Percentiles rank a stretch among this genome's conserved stretches.
phyloP scores from a whole-genome alignment of 2,113 vertebrate species.

The Panurus biarmicus region DNA sequence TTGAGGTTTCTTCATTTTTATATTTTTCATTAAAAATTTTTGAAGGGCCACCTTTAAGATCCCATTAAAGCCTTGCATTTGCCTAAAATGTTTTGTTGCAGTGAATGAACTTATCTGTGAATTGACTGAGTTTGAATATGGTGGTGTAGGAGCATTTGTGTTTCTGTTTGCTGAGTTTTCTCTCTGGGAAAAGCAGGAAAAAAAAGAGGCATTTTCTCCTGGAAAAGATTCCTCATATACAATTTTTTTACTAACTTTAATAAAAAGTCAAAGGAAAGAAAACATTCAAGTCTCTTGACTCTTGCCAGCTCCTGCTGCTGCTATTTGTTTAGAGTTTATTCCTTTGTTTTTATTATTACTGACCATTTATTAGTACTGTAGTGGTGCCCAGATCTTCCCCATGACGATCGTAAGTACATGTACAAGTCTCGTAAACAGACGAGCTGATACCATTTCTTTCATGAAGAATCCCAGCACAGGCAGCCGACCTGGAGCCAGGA shows the following conservation, averaged over 20 bases:
- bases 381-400: constrained; percentile 1
- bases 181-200: not conserved
- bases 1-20: not conserved
- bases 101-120: not conserved
- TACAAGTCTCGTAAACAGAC: not conserved
- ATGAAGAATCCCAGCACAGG: not conserved
- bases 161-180: not conserved
- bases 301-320: not conserved
- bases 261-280: constrained; percentile 8
- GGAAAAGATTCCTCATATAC: not conserved
- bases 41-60: not conserved
- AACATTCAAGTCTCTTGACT: not conserved
- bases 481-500: not conserved
- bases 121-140: not conserved
- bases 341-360: not conserved
- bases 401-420: not conserved
- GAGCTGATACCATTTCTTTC: not conserved
- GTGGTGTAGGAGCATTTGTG: not conserved
- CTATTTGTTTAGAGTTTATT: constrained; percentile 7
- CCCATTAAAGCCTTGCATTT: not conserved
- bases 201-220: not conserved
- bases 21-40: not conserved
- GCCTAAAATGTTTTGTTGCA: not conserved
- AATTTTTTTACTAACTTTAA: not conserved
- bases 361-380: not conserved